Evolutionary conservation across 92 coral and sea anemone species (phyloP).

Genomic region (Ricordea florida): DNA sequence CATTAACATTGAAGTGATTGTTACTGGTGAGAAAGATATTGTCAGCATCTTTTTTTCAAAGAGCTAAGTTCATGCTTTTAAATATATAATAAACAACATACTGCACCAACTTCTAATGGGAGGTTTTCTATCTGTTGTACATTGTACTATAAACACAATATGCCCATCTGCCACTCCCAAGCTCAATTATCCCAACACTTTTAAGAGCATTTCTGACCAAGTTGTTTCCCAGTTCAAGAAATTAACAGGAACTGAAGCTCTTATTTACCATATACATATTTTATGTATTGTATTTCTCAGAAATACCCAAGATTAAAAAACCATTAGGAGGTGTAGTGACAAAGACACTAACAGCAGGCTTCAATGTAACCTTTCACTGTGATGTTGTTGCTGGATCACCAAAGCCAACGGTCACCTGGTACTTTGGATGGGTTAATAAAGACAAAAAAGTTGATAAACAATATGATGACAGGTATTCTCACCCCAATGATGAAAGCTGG

Average conservation of each 20-base stretch:
- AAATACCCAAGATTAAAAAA: not conserved
- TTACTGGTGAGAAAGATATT: slow-evolving; percentile 10
- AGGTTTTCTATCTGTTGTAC: no score
- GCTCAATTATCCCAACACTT: no score
- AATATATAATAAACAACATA: not conserved
- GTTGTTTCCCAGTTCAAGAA: no score
- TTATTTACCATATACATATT: not conserved
- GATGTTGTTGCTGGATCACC: slow-evolving; percentile 27
- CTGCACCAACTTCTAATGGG: not conserved
- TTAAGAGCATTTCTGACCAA: no score
- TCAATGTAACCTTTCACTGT: slow-evolving; percentile 19
- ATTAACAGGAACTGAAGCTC: no score
- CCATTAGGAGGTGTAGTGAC: not conserved
- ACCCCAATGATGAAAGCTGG: not conserved
- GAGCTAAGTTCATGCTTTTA: not conserved
- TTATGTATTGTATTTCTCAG: not conserved
- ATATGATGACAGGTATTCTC: not conserved
- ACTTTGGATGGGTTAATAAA: not conserved
- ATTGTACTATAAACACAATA: no score
- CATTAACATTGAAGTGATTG: slow-evolving; percentile 3
- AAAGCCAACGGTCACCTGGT: slow-evolving; percentile 43
- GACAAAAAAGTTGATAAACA: not conserved
- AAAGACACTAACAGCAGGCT: not conserved
- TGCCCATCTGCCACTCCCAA: no score
- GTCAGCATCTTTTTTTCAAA: not conserved